phyloP scores from a whole-genome alignment of 2,888 invertebrate genomes.

The Brachyptera putata region DNA sequence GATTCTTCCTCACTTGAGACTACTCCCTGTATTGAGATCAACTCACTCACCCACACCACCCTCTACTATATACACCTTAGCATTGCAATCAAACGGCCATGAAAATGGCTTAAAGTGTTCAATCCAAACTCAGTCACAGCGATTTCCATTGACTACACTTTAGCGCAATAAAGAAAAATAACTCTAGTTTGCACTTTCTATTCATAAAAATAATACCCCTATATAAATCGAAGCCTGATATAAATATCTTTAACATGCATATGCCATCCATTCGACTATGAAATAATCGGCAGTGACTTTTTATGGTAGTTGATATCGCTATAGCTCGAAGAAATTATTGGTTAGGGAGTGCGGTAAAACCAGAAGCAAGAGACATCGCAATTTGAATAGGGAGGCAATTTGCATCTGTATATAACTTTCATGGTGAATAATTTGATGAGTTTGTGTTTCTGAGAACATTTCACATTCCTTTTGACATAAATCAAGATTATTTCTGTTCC shows the following conservation, averaged over 20 bases:
- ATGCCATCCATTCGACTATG: background rate
- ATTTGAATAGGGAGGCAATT: slow-evolving; percentile 6
- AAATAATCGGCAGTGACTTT: slow-evolving; percentile 3
- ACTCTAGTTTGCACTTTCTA: slow-evolving; percentile 19
- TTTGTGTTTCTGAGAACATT: background rate
- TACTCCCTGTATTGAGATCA: background rate
- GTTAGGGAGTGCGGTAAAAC: background rate
- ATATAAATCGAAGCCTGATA: background rate
- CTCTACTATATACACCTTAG: background rate
- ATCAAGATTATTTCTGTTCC: too few relatives aligned
- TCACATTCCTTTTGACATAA: background rate
- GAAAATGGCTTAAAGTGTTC: background rate
- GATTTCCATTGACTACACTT: slow-evolving; percentile 15
- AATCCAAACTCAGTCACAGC: background rate
- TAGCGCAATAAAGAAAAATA: slow-evolving; percentile 7
- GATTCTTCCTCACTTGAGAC: slow-evolving; percentile 17
- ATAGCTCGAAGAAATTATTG: background rate
- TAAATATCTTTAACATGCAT: slow-evolving; percentile 9
- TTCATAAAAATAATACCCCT: slow-evolving; percentile 16
- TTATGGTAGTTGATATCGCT: background rate
- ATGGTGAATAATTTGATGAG: too few relatives aligned
- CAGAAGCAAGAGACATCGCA: background rate
- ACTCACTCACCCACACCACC: background rate
- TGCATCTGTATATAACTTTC: too few relatives aligned
- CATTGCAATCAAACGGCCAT: background rate